Conservation (phyloP, 2,113 vertebrate genomes). For the Gulo gulo region DNA sequence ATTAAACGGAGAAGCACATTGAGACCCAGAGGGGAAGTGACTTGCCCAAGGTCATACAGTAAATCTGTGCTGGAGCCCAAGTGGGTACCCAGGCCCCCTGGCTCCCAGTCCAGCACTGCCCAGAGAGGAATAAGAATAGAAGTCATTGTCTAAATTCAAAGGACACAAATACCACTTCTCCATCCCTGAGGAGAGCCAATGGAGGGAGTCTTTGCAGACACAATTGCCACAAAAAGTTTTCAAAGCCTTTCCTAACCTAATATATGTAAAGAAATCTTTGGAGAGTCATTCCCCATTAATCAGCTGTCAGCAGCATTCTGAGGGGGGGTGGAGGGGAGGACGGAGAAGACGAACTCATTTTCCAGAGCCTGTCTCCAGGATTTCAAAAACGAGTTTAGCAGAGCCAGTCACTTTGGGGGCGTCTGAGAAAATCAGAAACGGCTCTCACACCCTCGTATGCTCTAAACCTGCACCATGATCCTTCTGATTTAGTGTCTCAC, state of each 20-base stretch:
- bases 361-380: slow-evolving; percentile 48
- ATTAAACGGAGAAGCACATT: background rate
- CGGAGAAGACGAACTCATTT: slow-evolving; percentile 44
- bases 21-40: background rate
- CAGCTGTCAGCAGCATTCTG: slow-evolving; percentile 62
- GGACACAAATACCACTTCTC: background rate
- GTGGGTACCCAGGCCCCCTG: background rate
- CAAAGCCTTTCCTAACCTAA: slow-evolving; percentile 69
- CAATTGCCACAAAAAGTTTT: slow-evolving; percentile 48
- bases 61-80: background rate
- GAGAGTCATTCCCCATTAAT: slow-evolving; percentile 69
- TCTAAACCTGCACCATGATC: fast-evolving
- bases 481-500: background rate
- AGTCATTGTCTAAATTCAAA: background rate
- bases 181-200: background rate
- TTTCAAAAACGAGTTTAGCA: slow-evolving; percentile 57
- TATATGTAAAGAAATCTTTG: slow-evolving; percentile 72
- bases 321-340: background rate
- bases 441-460: background rate
- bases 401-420: background rate
- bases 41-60: background rate
- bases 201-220: background rate
- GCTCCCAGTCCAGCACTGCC: background rate
- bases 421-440: background rate
- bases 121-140: background rate